phyloP scores from a whole-genome alignment of 2,888 invertebrate species.

The Cotesia congregata region DNA sequence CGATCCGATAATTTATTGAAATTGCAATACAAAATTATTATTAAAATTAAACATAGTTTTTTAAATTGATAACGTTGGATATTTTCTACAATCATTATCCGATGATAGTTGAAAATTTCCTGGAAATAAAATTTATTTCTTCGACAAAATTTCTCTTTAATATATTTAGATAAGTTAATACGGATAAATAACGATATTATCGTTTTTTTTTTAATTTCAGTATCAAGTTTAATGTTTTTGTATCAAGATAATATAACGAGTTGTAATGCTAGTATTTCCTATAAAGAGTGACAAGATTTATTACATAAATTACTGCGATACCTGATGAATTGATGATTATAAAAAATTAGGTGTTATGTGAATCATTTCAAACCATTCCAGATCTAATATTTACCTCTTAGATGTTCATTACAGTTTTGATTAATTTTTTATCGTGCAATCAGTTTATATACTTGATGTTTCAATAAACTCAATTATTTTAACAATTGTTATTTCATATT shows the following conservation, averaged over 20 bases:
- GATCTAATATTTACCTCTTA: background rate
- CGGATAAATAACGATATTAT: background rate
- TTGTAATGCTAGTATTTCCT: conserved; percentile 7
- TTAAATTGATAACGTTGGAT: too few species aligned
- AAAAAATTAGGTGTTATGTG: background rate
- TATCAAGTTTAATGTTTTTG: background rate
- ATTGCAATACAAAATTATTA: background rate
- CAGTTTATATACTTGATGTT: too few species aligned
- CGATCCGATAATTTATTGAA: conserved; percentile 5
- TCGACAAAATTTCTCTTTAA: background rate
- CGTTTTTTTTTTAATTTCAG: background rate
- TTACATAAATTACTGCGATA: background rate
- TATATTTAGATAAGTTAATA: background rate
- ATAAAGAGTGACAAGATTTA: conserved; percentile 12
- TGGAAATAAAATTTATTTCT: conserved; percentile 1
- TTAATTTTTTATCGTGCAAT: background rate
- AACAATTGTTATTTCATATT: too few species aligned
- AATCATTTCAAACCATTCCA: background rate
- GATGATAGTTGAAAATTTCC: too few species aligned
- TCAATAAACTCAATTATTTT: too few species aligned
- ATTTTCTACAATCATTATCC: too few species aligned
- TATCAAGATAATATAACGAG: background rate
- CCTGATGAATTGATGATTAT: background rate
- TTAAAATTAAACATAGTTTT: background rate
- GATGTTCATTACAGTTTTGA: background rate